Percentiles rank a stretch among this genome's conserved stretches.
phyloP scores from a whole-genome alignment of 2,888 invertebrate genomes.

The Aethes cnicana region DNA sequence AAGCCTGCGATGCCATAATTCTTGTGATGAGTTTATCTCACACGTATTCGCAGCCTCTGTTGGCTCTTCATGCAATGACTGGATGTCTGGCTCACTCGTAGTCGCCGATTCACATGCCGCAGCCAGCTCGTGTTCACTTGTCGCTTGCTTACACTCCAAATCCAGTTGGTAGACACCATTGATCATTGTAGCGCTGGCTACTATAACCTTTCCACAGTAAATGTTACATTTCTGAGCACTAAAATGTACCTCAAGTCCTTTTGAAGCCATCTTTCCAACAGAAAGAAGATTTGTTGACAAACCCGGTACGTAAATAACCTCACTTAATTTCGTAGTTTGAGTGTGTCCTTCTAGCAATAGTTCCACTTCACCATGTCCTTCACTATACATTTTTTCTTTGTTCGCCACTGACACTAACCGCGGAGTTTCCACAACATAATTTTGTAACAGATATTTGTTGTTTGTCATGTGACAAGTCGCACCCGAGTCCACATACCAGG shows the following conservation, averaged over 20 bases:
- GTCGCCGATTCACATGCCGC: background rate
- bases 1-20: conserved; percentile 32
- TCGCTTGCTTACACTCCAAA: background rate
- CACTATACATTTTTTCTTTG: background rate
- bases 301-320: conserved; percentile 22
- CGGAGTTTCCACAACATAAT: background rate
- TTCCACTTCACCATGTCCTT: conserved; percentile 32
- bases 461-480: conserved; percentile 31
- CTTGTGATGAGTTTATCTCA: conserved; percentile 1
- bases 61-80: background rate
- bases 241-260: conserved; percentile 22
- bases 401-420: conserved; percentile 3
- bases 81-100: background rate
- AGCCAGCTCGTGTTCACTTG: background rate
- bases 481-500: conserved; percentile 28
- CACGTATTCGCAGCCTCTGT: background rate
- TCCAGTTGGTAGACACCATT: conserved; percentile 32
- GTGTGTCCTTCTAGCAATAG: conserved; percentile 1
- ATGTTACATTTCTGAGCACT: conserved; percentile 25
- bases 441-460: conserved; percentile 15
- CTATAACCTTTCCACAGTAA: conserved; percentile 9
- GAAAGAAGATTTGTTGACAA: conserved; percentile 27
- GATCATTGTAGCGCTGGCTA: conserved; percentile 23
- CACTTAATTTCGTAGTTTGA: conserved; percentile 3
- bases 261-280: conserved; percentile 13